phyloP scores from a whole-genome alignment of 2,797 vertebrate genomes.

The Acrossocheilus wenchowensis region DNA sequence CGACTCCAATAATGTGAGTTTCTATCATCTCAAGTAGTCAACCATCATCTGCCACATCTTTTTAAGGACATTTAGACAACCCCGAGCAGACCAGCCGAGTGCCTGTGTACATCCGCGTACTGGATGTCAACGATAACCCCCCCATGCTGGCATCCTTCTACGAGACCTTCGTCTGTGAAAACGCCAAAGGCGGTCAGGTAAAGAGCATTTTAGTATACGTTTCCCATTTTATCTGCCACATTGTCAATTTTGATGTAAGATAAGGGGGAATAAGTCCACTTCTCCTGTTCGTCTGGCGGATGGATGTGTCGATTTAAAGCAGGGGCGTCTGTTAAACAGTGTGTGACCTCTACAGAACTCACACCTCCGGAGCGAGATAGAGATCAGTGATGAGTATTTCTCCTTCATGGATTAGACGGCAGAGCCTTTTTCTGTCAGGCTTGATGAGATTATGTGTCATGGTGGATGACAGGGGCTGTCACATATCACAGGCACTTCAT shows the following conservation, averaged over 20 bases:
- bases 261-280: constrained; percentile 39
- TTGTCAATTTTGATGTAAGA: constrained; percentile 54
- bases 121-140: constrained; percentile 95
- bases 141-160: constrained; percentile 89
- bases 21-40: constrained; percentile 9
- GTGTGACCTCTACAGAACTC: constrained; percentile 50
- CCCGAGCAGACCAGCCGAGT: constrained; percentile 88
- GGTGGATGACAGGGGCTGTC: constrained; percentile 65
- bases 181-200: constrained; percentile 91
- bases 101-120: constrained; percentile 86
- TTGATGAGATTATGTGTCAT: constrained; percentile 68
- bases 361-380: constrained; percentile 55
- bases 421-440: constrained; percentile 62
- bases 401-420: constrained; percentile 61
- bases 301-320: constrained; percentile 50
- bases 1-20: constrained; percentile 14
- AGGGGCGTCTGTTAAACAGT: constrained; percentile 54
- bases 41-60: constrained; percentile 21
- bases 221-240: constrained; percentile 30
- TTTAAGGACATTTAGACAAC: constrained; percentile 78
- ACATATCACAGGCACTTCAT: constrained; percentile 61
- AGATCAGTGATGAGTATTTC: constrained; percentile 59
- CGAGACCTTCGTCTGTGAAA: constrained; percentile 94
- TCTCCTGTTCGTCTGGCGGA: constrained; percentile 2
- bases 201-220: constrained; percentile 34